Percentiles rank a stretch among this genome's conserved stretches.
These are phyloP conservation scores for Hyposmocoma kahamanoa DNA, from an alignment of 1,140 invertebrate genomes.

Conservation along the genomic window DNA sequence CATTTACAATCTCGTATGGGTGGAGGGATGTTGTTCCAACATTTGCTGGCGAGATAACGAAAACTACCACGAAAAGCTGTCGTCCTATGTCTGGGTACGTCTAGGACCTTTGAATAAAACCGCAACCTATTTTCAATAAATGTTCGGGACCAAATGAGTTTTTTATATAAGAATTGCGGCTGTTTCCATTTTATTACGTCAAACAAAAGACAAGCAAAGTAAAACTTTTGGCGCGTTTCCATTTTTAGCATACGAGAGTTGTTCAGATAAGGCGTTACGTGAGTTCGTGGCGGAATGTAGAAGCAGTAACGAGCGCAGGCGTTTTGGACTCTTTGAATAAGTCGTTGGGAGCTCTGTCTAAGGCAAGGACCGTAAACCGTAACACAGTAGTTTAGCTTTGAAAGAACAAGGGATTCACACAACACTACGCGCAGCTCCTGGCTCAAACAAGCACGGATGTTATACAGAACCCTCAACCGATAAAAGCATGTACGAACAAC, in stretches of 20 bases:
- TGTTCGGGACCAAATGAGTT: neutral
- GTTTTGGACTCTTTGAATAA: neutral
- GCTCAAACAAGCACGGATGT: neutral
- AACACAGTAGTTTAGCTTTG: neutral
- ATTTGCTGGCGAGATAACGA: too few species aligned
- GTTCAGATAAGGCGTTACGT: neutral
- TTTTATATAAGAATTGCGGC: neutral
- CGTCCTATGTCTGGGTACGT: too few species aligned
- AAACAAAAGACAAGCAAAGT: neutral
- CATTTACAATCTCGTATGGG: too few species aligned
- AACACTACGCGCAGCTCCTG: neutral
- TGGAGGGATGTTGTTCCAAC: too few species aligned
- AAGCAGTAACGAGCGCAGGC: neutral
- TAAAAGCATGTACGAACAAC: neutral
- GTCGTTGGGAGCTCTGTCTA: neutral
- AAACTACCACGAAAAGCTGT: too few species aligned
- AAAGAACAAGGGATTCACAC: neutral
- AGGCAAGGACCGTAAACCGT: neutral
- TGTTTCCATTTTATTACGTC: neutral
- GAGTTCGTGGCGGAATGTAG: neutral
- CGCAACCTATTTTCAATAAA: too few species aligned
- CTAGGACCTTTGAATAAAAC: too few species aligned
- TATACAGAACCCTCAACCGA: neutral
- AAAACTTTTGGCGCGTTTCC: neutral
- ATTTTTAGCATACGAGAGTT: neutral